phyloP scores from a whole-genome alignment of 2,113 vertebrate species.

The Ochotona princeps region DNA sequence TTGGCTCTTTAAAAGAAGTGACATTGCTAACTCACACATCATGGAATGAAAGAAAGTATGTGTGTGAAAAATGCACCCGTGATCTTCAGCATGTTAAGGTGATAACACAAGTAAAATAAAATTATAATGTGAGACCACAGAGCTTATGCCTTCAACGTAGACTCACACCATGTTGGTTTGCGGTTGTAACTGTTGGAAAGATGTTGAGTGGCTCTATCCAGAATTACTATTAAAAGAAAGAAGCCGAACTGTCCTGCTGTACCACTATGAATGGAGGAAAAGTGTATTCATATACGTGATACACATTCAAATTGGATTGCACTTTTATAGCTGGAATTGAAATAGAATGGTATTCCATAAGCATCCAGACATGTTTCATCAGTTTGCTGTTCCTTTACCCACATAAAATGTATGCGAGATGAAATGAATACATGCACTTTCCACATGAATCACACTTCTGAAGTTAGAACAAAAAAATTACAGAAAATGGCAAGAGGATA shows the following conservation, averaged over 20 bases:
- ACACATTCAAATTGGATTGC: conserved; percentile 44
- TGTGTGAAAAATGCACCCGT: neutral
- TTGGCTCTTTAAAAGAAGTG: neutral
- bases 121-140: neutral
- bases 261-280: conserved; percentile 6
- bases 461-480: conserved; percentile 9
- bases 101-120: neutral
- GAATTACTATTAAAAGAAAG: neutral
- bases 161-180: neutral
- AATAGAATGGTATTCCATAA: conserved; percentile 49
- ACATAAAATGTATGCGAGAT: neutral
- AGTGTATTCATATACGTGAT: conserved; percentile 53
- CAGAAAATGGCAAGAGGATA: neutral
- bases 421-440: neutral
- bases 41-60: neutral
- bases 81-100: neutral
- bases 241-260: conserved; percentile 27
- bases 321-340: conserved; percentile 53
- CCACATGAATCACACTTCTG: neutral
- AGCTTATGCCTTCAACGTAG: neutral
- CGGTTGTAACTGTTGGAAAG: conserved; percentile 18
- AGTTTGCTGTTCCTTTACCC: conserved; percentile 41
- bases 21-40: neutral
- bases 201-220: neutral
- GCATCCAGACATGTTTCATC: conserved; percentile 1